A percentile compares a stretch with the other conserved stretches of the same genome.
These are phyloP conservation scores for Archegozetes longisetosus DNA, from an alignment of 1,140 invertebrate species.

Conservation along the genomic window DNA sequence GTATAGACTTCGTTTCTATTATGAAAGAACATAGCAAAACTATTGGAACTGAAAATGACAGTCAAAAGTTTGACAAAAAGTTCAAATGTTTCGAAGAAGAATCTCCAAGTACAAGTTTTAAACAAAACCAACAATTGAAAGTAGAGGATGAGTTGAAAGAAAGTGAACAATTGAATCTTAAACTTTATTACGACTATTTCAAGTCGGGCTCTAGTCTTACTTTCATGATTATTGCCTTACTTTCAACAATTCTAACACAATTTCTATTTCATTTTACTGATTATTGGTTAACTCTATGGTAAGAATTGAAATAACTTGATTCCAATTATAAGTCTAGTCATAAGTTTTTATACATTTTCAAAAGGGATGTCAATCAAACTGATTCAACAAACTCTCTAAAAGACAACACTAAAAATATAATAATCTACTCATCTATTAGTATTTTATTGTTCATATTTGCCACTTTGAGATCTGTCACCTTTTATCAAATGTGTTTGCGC, in stretches of 20 bases:
- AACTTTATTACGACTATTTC: conserved; percentile 19
- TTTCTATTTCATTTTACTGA: conserved; percentile 21
- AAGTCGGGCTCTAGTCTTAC: conserved; percentile 18
- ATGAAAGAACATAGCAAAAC: background rate
- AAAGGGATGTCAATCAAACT: background rate
- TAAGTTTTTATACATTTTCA: background rate
- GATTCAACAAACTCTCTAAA: background rate
- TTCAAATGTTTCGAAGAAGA: background rate
- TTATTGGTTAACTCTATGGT: conserved; percentile 23
- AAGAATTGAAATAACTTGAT: background rate
- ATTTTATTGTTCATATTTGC: conserved; percentile 27
- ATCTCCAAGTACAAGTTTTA: background rate
- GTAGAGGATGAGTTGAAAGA: background rate
- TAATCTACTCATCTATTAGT: conserved; percentile 28
- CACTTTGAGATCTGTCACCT: conserved; percentile 42
- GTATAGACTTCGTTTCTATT: conserved; percentile 18
- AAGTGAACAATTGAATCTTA: background rate
- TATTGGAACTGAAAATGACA: background rate
- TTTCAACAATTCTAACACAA: conserved; percentile 19
- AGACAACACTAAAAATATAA: background rate
- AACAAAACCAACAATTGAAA: background rate
- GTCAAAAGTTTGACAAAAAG: background rate
- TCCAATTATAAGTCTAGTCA: background rate
- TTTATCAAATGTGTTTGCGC: conserved; percentile 57
- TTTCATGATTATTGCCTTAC: conserved; percentile 14